These are phyloP conservation scores for Meloe dianella DNA, from an alignment of 2,888 invertebrate genomes.

Conservation along the genomic window DNA sequence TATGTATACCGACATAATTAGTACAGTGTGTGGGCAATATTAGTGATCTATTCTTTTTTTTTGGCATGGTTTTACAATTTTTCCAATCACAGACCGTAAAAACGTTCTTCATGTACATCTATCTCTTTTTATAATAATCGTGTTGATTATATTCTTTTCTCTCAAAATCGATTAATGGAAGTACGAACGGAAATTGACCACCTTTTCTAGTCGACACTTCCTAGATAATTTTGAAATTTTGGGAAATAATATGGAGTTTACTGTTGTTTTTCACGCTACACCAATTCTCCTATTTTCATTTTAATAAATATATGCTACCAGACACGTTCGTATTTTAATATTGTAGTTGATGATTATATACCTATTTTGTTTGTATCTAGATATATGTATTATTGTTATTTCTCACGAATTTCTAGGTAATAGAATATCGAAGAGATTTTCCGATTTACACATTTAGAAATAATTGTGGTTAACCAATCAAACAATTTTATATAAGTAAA, in stretches of 20 bases:
- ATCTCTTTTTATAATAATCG: neutral
- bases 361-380: too few relatives aligned
- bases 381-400: neutral
- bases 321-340: neutral
- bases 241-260: neutral
- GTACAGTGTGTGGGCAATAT: neutral
- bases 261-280: constrained; percentile 8
- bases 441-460: neutral
- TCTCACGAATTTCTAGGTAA: neutral
- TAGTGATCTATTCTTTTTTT: neutral
- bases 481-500: neutral
- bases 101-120: neutral
- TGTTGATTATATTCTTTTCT: neutral
- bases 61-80: neutral
- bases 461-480: constrained; percentile 1
- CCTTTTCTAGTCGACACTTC: constrained; percentile 4
- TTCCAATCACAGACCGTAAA: constrained; percentile 7
- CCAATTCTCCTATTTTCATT: neutral
- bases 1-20: neutral
- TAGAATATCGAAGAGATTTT: neutral
- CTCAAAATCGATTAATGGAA: neutral
- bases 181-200: neutral
- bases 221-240: neutral
- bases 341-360: constrained; percentile 1
- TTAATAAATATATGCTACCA: constrained; percentile 2